Evolutionary conservation across 2,113 vertebrate genomes (phyloP), one percentile per base, ranked within the genome.

Genomic region (Pseudopodoces humilis): DNA sequence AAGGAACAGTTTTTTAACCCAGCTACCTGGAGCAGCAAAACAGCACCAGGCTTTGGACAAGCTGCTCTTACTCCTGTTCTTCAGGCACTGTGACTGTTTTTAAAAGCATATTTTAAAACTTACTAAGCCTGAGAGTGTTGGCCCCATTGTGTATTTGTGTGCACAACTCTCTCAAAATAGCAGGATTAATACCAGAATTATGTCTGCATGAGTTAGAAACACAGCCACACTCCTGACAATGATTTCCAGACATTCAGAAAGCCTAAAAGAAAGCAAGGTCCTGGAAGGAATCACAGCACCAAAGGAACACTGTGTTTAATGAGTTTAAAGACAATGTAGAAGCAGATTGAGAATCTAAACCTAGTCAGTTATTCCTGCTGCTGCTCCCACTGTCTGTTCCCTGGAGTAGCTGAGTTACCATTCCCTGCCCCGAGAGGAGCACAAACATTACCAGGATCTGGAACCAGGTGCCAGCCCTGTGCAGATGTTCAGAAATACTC

Each of bases 401-500:
- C 49, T 35, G 24, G 49, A 58, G 17, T 6, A 68, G 47, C 53
- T 43, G 25, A 81, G 53, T 35, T 52, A 19, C 0, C 53, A 11
- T 31, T 63, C 33, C 35, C 47, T 14, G 15, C 13, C 50, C 47
- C 0, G 2, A 39, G 15, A 67, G 28, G 35, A 78, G 50, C 50
- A 53, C 28, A 35, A 53, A 6, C 79, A 72, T 6, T 25, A 7
- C 13, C 19, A 43, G 35, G 16, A 6, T 9, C 9, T 5, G 35
- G 52, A 35, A 47, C n/a, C 3, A 31, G 22, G 27, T 18, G 11
- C 19, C 18, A 85, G 60, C 46, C 31, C 11, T 0, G 0, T 2
- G 30, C 50, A 58, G 58, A 8, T 28, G 9, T 8, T 84, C 15
- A 35, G 63, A 33, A 80, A 58, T 2, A 20, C 62, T 62, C 49